Conservation (phyloP, 2,113 vertebrate genomes). For the Actinemys pallida region DNA sequence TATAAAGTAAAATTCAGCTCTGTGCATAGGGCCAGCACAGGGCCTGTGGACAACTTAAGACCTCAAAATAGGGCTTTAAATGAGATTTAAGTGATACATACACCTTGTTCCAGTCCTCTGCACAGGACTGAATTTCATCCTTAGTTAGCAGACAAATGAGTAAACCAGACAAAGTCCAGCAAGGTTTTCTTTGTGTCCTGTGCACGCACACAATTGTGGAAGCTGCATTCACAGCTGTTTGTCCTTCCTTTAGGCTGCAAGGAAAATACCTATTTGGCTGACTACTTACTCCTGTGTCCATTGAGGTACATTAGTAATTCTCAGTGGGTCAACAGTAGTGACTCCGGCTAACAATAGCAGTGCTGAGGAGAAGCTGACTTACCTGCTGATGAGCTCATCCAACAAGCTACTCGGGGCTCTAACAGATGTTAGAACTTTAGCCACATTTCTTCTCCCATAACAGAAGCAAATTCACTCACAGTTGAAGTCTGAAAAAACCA, state of each 20-base stretch:
- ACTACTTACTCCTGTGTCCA: background rate
- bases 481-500: background rate
- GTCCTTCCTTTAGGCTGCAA: background rate
- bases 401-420: background rate
- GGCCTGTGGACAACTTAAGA: rapidly evolving
- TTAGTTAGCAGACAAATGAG: background rate
- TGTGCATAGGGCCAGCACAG: background rate
- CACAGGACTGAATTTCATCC: rapidly evolving
- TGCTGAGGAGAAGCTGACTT: constrained; percentile 1
- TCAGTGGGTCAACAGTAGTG: background rate
- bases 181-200: background rate
- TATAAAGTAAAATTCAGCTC: background rate
- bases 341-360: background rate
- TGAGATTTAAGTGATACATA: background rate
- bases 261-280: constrained; percentile 20
- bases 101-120: background rate
- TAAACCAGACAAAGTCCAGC: background rate
- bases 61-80: background rate
- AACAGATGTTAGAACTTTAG: constrained; percentile 40
- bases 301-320: background rate
- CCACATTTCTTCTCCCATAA: background rate
- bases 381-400: constrained; percentile 56
- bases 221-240: constrained; percentile 1
- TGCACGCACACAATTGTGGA: background rate
- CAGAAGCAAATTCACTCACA: constrained; percentile 21